Conservation (phyloP, 2,888 invertebrate species). For the Cerastoderma edule region DNA sequence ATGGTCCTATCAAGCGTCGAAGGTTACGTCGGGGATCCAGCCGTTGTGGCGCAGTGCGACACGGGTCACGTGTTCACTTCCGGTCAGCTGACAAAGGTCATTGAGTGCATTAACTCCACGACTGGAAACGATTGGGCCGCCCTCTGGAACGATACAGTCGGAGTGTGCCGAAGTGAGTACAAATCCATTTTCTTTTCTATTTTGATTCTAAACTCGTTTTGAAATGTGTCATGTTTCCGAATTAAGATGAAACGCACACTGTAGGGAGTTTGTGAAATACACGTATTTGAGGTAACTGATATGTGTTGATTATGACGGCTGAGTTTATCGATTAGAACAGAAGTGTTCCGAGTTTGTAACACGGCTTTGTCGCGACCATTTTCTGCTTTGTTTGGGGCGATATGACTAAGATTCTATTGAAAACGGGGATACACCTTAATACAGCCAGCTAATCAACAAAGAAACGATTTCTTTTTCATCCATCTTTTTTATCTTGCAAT, state of each 20-base stretch:
- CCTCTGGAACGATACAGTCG: conserved; percentile 36
- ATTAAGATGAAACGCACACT: background rate
- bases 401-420: too few species aligned
- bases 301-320: too few species aligned
- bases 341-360: too few species aligned
- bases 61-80: conserved; percentile 38
- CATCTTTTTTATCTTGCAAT: too few species aligned
- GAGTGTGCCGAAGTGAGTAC: conserved; percentile 43
- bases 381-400: too few species aligned
- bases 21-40: conserved; percentile 35
- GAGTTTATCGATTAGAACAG: too few species aligned
- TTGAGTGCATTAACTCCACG: conserved; percentile 18
- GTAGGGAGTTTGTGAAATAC: background rate
- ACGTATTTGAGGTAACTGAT: too few species aligned
- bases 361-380: too few species aligned
- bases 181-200: background rate
- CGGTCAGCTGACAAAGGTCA: conserved; percentile 18
- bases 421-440: too few species aligned
- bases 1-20: conserved; percentile 24
- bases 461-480: too few species aligned
- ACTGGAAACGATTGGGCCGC: conserved; percentile 12
- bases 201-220: background rate
- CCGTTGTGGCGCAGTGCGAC: conserved; percentile 28
- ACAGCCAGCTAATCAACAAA: too few species aligned
- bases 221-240: background rate